A percentile compares a stretch with the other conserved stretches of the same genome.
Evolutionary conservation across 2,888 invertebrate species (phyloP).

Genomic region (Trissoscelio sp.): DNA sequence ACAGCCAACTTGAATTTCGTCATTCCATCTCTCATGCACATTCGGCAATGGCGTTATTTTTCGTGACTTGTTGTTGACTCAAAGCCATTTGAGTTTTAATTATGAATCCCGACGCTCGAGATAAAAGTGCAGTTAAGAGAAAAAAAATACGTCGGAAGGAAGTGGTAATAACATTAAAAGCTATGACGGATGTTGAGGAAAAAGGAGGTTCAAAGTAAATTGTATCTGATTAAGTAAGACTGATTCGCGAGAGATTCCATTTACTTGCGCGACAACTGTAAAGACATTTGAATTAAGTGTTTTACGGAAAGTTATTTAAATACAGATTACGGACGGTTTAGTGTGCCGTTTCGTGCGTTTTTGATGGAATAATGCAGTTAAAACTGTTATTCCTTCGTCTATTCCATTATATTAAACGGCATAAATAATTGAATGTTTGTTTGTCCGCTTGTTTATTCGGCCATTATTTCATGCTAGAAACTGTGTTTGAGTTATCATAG

Average conservation of each 20-base stretch:
- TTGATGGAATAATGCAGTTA: constrained; percentile 41
- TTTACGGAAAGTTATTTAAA: constrained; percentile 64
- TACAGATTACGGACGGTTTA: constrained; percentile 53
- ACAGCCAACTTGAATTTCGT: no score
- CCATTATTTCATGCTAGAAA: constrained; percentile 4
- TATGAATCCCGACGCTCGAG: constrained; percentile 32
- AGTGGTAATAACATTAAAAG: constrained; percentile 56
- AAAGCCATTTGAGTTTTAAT: constrained; percentile 47
- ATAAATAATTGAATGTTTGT: constrained; percentile 32
- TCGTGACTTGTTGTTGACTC: constrained; percentile 34
- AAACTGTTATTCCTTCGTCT: constrained; percentile 29
- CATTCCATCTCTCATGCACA: no score
- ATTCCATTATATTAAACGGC: constrained; percentile 32
- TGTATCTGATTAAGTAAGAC: constrained; percentile 66
- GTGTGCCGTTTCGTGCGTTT: constrained; percentile 37
- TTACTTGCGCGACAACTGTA: constrained; percentile 63
- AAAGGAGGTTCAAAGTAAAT: constrained; percentile 61
- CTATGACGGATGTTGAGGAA: constrained; percentile 47
- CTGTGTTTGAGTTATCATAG: no score
- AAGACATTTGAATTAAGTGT: constrained; percentile 66
- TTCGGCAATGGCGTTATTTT: no score
- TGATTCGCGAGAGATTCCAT: constrained; percentile 64
- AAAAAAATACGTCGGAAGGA: constrained; percentile 39
- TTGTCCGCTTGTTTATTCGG: constrained; percentile 11
- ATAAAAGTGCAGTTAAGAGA: constrained; percentile 41